Percentiles rank a stretch among this genome's conserved stretches.
phyloP scores from a whole-genome alignment of 2,888 invertebrate genomes.

The Caenorhabditis japonica region DNA sequence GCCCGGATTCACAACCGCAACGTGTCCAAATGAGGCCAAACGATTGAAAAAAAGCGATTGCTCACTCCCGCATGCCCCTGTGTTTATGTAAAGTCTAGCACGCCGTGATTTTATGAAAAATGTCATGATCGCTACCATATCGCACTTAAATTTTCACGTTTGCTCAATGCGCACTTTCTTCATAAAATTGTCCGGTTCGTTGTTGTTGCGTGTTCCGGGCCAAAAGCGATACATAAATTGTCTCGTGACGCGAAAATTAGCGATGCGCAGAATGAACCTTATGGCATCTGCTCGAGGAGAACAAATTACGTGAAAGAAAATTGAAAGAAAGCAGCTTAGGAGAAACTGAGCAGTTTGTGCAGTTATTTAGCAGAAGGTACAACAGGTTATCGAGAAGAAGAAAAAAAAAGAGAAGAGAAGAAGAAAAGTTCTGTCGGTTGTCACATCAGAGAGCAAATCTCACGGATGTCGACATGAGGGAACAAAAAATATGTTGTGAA shows the following conservation, averaged over 20 bases:
- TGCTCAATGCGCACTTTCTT: too few relatives aligned
- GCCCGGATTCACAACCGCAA: too few relatives aligned
- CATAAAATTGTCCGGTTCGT: too few relatives aligned
- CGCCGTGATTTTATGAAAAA: too few relatives aligned
- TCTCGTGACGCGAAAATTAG: constrained; percentile 10
- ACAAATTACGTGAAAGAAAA: constrained; percentile 6
- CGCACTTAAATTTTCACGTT: too few relatives aligned
- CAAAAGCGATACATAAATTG: constrained; percentile 12
- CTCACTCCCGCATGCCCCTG: too few relatives aligned
- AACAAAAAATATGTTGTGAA: constrained; percentile 27
- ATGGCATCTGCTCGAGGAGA: constrained; percentile 8
- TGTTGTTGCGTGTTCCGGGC: neutral
- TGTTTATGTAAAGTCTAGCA: too few relatives aligned
- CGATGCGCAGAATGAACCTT: constrained; percentile 8
- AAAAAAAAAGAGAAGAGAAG: constrained; percentile 1
- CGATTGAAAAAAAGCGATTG: too few relatives aligned
- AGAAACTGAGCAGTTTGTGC: too few relatives aligned
- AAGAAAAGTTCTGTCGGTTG: constrained; percentile 30
- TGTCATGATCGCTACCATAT: too few relatives aligned
- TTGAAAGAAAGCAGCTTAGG: constrained; percentile 4
- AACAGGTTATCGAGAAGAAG: neutral
- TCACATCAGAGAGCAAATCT: constrained; percentile 2
- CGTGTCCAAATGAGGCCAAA: too few relatives aligned
- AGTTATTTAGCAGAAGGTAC: too few relatives aligned
- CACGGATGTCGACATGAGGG: constrained; percentile 16